These are phyloP conservation scores for Euwallacea fornicatus DNA, from an alignment of 1,140 invertebrate genomes.

Conservation along the genomic window DNA sequence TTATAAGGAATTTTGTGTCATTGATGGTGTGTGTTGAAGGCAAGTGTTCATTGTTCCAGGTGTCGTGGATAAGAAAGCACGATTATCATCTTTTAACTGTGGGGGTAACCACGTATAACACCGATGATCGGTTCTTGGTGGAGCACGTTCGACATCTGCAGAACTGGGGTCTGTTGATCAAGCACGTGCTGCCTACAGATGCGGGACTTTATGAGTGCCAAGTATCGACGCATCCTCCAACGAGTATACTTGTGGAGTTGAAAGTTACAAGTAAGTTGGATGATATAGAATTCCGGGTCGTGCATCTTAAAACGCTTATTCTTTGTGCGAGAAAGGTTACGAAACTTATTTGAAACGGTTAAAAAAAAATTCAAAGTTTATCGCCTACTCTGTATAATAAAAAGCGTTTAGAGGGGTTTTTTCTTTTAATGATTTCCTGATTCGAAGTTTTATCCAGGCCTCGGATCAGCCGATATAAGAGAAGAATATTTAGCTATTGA, in stretches of 20 bases:
- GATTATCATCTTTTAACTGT: slow-evolving; percentile 75
- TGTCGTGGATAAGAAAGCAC: slow-evolving; percentile 69
- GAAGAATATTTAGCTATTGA: no score
- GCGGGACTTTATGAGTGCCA: slow-evolving; percentile 80
- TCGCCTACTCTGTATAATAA: no score
- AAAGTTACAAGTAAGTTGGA: slow-evolving; percentile 73
- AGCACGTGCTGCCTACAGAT: slow-evolving; percentile 69
- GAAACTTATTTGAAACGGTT: no score
- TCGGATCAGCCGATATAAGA: no score
- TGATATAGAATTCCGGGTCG: no score
- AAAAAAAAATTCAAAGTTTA: no score
- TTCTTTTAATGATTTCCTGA: no score
- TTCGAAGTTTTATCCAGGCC: no score
- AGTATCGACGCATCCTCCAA: slow-evolving; percentile 77
- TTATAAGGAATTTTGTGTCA: neutral
- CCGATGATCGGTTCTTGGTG: slow-evolving; percentile 76
- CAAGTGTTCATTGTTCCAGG: slow-evolving; percentile 54
- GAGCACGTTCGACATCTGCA: slow-evolving; percentile 74
- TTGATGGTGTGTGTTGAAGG: neutral
- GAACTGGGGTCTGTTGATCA: slow-evolving; percentile 76
- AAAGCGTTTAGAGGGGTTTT: no score
- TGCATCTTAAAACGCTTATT: no score
- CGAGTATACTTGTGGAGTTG: slow-evolving; percentile 73
- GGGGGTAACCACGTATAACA: slow-evolving; percentile 69
- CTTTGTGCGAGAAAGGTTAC: no score